phyloP scores from a whole-genome alignment of 2,797 vertebrate genomes.

The Urocyon cinereoargenteus region DNA sequence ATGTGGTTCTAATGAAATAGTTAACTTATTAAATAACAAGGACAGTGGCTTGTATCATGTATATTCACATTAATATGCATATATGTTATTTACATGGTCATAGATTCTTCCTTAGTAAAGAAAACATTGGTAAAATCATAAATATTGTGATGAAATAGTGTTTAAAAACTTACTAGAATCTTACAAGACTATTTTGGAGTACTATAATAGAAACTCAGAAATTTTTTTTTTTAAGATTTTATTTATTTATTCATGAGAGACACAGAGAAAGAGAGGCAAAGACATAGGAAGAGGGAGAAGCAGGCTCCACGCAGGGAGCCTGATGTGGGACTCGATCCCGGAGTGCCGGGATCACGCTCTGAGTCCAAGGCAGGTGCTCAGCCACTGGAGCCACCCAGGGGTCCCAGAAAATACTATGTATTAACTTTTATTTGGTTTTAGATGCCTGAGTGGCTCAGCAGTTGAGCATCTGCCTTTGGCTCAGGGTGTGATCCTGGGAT shows the following conservation, averaged over 20 bases:
- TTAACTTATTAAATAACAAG: neutral
- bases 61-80: neutral
- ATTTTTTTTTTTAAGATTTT: no score
- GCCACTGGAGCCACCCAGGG: no score
- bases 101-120: slow-evolving; percentile 22
- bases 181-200: neutral
- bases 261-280: no score
- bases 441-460: no score
- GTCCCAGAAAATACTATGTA: neutral
- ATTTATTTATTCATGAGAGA: no score
- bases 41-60: neutral
- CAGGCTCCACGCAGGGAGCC: no score
- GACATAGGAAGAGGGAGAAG: no score
- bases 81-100: neutral
- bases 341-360: no score
- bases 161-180: slow-evolving; percentile 5
- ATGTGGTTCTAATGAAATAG: slow-evolving; percentile 14
- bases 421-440: neutral
- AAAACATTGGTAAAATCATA: neutral
- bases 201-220: neutral
- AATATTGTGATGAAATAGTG: neutral
- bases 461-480: no score
- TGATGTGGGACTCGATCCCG: no score
- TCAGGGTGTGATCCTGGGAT: no score
- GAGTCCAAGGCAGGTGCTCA: no score